These are phyloP conservation scores for Acestrorhynchus altus DNA, from an alignment of 2,797 vertebrate species.

Conservation along the genomic window DNA sequence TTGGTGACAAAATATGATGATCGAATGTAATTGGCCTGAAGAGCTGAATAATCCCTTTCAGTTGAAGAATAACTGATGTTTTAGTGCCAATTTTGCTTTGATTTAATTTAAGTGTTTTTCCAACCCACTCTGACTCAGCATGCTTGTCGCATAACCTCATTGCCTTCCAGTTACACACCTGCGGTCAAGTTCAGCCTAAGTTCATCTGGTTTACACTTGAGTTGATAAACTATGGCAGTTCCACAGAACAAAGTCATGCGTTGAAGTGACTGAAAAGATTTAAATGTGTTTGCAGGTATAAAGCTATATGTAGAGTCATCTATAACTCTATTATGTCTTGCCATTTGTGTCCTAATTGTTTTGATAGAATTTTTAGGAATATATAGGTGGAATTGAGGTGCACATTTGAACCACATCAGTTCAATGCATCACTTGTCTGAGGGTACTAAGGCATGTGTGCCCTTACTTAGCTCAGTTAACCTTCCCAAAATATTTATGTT, in stretches of 20 bases:
- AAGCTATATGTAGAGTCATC: not conserved
- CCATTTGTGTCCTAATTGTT: not conserved
- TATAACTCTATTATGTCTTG: not conserved
- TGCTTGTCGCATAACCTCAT: slow-evolving; percentile 4
- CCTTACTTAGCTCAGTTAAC: not conserved
- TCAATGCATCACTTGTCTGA: not conserved
- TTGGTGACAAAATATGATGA: not conserved
- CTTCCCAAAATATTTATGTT: not conserved
- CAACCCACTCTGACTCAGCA: not conserved
- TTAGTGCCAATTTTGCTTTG: not conserved
- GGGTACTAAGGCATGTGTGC: not conserved
- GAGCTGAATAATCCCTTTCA: not conserved
- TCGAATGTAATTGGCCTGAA: not conserved
- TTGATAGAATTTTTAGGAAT: not conserved
- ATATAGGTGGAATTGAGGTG: not conserved
- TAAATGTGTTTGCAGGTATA: not conserved
- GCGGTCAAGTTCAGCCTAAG: not conserved
- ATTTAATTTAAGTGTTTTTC: not conserved
- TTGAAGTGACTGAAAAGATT: not conserved
- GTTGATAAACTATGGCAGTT: not conserved
- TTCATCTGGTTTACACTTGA: not conserved
- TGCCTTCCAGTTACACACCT: slow-evolving; percentile 8
- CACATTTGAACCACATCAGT: not conserved
- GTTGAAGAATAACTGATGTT: not conserved
- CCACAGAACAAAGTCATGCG: not conserved